Base-by-base conservation (phyloP, 2,113 vertebrate species). In the Phocoena sinus region DNA sequence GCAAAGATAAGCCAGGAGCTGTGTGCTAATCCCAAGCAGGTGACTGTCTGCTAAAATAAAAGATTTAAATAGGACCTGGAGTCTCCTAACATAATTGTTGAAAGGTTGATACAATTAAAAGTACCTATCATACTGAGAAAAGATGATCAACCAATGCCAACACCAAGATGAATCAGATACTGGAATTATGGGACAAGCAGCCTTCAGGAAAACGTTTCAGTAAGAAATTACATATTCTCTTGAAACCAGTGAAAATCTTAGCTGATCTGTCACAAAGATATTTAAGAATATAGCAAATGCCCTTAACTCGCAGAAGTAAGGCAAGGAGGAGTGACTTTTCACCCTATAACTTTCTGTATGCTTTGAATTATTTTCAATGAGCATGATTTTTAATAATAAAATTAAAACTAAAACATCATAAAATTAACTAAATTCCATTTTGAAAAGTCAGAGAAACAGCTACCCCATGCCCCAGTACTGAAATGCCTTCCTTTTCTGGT, bases 211-310 rank as follows among this genome's bases (percentile, higher is more conserved):
- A 95, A 87, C 65, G 9, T 7, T 87, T 60, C 85, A 90, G 12
- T 13, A 67, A 80, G 41, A 47, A 94, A 41, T 17, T 44, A n/a
- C 3, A 62, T 38, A 73, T 71, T 87, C 11, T 73, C 9, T 87
- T 53, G 33, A 94, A 95, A 95, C 56, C 26, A 82, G 71, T 71
- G 56, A 81, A 96, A 86, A 68, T 60, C 36, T 92, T 92, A 87
- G n/a, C 2, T 26, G 33, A 56, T 62, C 28, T 67, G 70, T 82
- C 38, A 60, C 38, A 92, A 92, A 82, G n/a, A 41, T 41, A 67
- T 65, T 84, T 74, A 70, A 71, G 20, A 71, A 89, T 67, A 60
- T 8, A 94, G 62, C 77, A 73, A 33, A 25, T 50, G 26, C 25
- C 18, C 41, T 60, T n/a, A 65, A 50, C 53, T 47, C 33, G n/a